These are phyloP conservation scores for Pteronura brasiliensis DNA, from an alignment of 2,113 vertebrate species.

Conservation along the genomic window DNA sequence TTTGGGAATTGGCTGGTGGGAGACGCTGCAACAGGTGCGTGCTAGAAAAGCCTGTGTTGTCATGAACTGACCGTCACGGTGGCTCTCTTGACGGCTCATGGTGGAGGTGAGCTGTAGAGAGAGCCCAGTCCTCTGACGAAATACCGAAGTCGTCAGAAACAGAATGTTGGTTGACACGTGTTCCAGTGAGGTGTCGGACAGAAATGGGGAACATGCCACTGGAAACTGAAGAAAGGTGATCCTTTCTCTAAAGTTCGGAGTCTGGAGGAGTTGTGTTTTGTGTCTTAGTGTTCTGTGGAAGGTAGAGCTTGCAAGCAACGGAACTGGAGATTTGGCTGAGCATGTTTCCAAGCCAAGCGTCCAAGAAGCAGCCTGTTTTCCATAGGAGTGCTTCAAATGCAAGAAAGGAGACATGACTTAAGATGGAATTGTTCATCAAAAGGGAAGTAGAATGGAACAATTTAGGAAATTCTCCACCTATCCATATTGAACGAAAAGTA, in stretches of 20 bases:
- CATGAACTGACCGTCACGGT: neutral
- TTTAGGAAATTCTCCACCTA: neutral
- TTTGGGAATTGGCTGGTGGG: neutral
- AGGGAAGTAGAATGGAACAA: neutral
- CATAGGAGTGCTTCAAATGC: neutral
- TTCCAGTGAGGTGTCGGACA: neutral
- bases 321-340: neutral
- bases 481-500: neutral
- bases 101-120: neutral
- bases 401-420: neutral
- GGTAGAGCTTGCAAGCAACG: neutral
- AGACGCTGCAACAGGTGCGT: neutral
- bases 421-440: neutral
- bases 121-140: neutral
- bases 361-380: neutral
- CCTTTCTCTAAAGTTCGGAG: neutral
- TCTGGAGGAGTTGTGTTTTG: neutral
- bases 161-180: neutral
- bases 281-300: neutral
- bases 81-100: neutral
- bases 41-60: neutral
- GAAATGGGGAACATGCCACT: neutral
- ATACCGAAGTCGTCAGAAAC: too few species aligned
- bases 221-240: neutral
- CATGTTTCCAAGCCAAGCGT: neutral